Evolutionary conservation across 2,113 vertebrate genomes (phyloP), one percentile per base, ranked within the genome.

Genomic region (Entelurus aequoreus): DNA sequence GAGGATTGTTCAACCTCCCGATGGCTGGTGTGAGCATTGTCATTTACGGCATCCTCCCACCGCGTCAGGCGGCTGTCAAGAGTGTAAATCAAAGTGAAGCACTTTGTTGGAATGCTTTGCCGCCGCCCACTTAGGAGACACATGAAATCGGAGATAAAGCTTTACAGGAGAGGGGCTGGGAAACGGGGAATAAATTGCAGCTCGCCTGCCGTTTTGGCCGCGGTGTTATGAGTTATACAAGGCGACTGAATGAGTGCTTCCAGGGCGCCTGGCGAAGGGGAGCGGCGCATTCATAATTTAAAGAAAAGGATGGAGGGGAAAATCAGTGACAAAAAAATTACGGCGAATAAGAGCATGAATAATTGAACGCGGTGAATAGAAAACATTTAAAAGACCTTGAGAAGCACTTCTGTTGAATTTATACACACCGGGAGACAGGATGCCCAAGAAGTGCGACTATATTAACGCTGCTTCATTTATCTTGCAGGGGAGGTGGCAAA

Each of bases 1-100:
- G 80, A 79, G 53, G 15, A 62, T 85, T 60, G 76, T 75, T 88
- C 84, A 86, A 81, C 80, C 71, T 72, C 74, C 79, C 83, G 83
- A 84, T 80, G 79, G 79, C 63, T 44, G 5, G 19, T 6, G 59
- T 35, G 62, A 46, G 55, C 63, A 12, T 64, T 69, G 82, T 82
- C 83, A 84, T 85, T 88, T 81, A 75, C 85, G 53, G 63, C 70
- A 48, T 5, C 8, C 15, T 19, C 49, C 15, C 49, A 10, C 49
- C 10, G 11, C 42, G 5, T 46, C 8, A 9, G 40, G 40, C 40
- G 8, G 40, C 38, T 42, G 38, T 57, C 38, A 44, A 19, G 54
- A 16, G 9, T 12, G 15, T 57, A 57, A 57, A 57, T 57, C 55
- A 57, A 44, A 57, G 40, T 21, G 16, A 21, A 42, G 36, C 54